Evolutionary conservation across 1,140 invertebrate genomes (phyloP).

Genomic region (Eupeodes corollae): DNA sequence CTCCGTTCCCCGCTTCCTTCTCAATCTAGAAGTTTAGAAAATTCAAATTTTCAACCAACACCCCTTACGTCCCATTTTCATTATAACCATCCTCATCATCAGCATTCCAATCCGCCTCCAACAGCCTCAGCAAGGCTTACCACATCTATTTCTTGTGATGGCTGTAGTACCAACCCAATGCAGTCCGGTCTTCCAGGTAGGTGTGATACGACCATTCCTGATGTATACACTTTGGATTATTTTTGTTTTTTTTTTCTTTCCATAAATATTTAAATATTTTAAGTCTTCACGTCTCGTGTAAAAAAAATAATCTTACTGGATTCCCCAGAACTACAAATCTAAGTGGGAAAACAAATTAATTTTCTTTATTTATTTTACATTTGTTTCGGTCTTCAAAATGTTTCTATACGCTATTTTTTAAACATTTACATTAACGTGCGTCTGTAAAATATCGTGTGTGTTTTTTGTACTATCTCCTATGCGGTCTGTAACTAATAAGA

Average conservation of each 20-base stretch:
- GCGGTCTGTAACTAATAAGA: too few species aligned
- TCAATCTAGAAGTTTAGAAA: neutral
- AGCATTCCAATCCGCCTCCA: slow-evolving; percentile 19
- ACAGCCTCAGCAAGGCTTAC: slow-evolving; percentile 31
- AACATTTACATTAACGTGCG: too few species aligned
- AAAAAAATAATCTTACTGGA: neutral
- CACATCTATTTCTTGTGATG: slow-evolving; percentile 34
- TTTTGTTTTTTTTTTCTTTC: neutral
- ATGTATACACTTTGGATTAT: slow-evolving; percentile 11
- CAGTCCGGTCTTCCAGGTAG: slow-evolving; percentile 33
- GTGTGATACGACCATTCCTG: slow-evolving; percentile 30
- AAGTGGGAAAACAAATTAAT: too few species aligned
- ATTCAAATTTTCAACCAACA: neutral
- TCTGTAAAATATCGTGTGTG: too few species aligned
- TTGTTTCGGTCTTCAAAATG: too few species aligned
- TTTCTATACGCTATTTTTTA: too few species aligned
- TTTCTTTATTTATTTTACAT: too few species aligned
- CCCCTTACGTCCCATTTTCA: neutral
- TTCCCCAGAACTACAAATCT: too few species aligned
- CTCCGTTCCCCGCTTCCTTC: slow-evolving; percentile 1
- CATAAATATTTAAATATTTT: too few species aligned
- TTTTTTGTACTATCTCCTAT: too few species aligned
- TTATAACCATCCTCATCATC: neutral
- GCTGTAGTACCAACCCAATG: slow-evolving; percentile 1
- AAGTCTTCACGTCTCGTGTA: neutral